Conservation (phyloP, 2,888 invertebrate genomes). For the Platycheirus rosarum region DNA sequence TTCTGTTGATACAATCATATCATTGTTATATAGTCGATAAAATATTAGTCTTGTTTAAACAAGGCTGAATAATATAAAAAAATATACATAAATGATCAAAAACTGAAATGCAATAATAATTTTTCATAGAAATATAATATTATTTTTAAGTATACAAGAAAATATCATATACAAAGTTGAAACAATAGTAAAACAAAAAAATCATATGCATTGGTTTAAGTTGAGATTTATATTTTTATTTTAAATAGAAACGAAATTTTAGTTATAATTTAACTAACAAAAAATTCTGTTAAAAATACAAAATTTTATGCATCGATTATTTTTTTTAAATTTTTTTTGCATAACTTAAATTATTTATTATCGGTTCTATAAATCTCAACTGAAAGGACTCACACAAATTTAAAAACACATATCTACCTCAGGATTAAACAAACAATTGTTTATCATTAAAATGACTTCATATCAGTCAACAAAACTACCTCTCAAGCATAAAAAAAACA, state of each 20-base stretch:
- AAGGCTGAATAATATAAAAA: conserved; percentile 5
- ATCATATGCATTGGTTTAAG: not conserved
- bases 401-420: conserved; percentile 57
- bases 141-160: conserved; percentile 14
- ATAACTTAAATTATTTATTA: not conserved
- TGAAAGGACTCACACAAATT: not conserved
- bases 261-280: too few relatives aligned
- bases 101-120: conserved; percentile 39
- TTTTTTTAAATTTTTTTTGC: too few relatives aligned
- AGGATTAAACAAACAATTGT: conserved; percentile 14
- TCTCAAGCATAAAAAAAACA: conserved; percentile 37
- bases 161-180: conserved; percentile 2
- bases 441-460: conserved; percentile 40
- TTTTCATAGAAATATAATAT: not conserved
- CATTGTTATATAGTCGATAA: conserved; percentile 69
- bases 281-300: too few relatives aligned
- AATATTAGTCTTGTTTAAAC: conserved; percentile 22
- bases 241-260: too few relatives aligned
- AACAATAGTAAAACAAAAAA: not conserved
- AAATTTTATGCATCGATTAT: too few relatives aligned
- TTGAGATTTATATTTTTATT: conserved; percentile 10
- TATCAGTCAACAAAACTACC: conserved; percentile 63
- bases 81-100: conserved; percentile 29
- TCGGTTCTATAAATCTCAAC: conserved; percentile 19
- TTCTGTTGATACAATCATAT: conserved; percentile 66